Percentiles rank a stretch among this genome's conserved stretches.
Evolutionary conservation across 2,113 vertebrate species (phyloP).

Genomic region (Oryzias curvinotus): DNA sequence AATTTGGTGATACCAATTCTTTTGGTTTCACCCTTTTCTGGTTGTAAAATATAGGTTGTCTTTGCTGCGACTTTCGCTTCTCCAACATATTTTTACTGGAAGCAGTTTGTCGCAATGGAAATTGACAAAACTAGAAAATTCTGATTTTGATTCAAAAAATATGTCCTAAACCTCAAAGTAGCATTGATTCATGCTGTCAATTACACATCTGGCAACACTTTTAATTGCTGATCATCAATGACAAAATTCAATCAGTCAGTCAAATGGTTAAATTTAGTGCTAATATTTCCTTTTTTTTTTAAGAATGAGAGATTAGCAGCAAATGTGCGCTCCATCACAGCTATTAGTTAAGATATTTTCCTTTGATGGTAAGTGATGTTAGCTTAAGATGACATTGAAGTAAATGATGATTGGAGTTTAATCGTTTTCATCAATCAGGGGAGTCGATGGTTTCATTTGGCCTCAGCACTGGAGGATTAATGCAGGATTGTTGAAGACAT

Average conservation of each 20-base stretch:
- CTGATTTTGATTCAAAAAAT: too few relatives aligned
- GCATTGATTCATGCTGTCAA: slow-evolving; percentile 1
- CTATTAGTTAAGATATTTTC: slow-evolving; percentile 41
- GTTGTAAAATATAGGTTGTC: too few relatives aligned
- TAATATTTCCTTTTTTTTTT: slow-evolving; percentile 40
- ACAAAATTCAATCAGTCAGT: slow-evolving; percentile 34
- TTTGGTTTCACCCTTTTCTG: too few relatives aligned
- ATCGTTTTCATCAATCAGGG: slow-evolving; percentile 57
- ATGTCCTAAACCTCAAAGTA: neutral
- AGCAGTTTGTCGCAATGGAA: slow-evolving; percentile 13
- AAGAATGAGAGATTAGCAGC: slow-evolving; percentile 16
- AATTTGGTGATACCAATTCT: too few relatives aligned
- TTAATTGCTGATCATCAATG: neutral
- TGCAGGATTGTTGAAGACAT: slow-evolving; percentile 22
- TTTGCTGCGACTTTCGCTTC: too few relatives aligned
- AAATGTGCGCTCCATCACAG: slow-evolving; percentile 29
- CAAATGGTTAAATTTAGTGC: slow-evolving; percentile 50
- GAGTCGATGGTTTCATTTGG: slow-evolving; percentile 48
- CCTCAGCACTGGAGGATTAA: slow-evolving; percentile 28
- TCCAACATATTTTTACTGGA: neutral
- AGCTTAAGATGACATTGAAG: slow-evolving; percentile 33
- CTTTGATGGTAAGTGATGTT: slow-evolving; percentile 49
- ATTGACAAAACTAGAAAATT: neutral
- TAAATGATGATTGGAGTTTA: slow-evolving; percentile 57
- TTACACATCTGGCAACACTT: slow-evolving; percentile 1